These are phyloP conservation scores for Ptyas mucosa DNA, from an alignment of 2,113 vertebrate species.

Conservation along the genomic window DNA sequence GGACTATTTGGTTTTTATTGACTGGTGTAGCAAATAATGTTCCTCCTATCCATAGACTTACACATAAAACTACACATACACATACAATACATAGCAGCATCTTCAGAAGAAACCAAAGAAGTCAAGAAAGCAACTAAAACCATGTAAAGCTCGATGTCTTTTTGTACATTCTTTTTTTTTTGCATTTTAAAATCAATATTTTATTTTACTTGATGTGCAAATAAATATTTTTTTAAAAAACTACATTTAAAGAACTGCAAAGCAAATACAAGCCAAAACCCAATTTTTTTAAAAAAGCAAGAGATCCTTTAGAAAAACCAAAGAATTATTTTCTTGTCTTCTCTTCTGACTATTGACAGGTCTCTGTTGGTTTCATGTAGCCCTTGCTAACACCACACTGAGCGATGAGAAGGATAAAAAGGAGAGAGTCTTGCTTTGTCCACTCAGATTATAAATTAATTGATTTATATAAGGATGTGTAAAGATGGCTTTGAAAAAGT, in stretches of 20 bases:
- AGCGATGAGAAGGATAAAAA: slow-evolving; percentile 13
- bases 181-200: slow-evolving; percentile 62
- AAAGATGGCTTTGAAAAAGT: slow-evolving; percentile 21
- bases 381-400: background rate
- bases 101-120: background rate
- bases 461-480: slow-evolving; percentile 43
- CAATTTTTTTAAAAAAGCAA: slow-evolving; percentile 41
- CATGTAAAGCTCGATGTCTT: background rate
- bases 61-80: background rate
- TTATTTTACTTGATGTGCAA: slow-evolving; percentile 79
- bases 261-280: slow-evolving; percentile 62
- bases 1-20: background rate
- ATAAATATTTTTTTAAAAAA: slow-evolving; percentile 74
- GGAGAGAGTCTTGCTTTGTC: slow-evolving; percentile 7
- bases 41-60: background rate
- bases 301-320: slow-evolving; percentile 58
- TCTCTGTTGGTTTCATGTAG: background rate
- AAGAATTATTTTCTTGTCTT: slow-evolving; percentile 43
- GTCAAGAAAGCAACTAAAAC: background rate
- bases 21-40: background rate
- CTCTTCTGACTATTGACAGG: background rate
- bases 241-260: slow-evolving; percentile 78
- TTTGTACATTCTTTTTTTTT: background rate
- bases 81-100: background rate
- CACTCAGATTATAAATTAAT: slow-evolving; percentile 49